These are phyloP conservation scores for Atherinomorus stipes DNA, from an alignment of 2,113 vertebrate genomes.

Conservation along the genomic window DNA sequence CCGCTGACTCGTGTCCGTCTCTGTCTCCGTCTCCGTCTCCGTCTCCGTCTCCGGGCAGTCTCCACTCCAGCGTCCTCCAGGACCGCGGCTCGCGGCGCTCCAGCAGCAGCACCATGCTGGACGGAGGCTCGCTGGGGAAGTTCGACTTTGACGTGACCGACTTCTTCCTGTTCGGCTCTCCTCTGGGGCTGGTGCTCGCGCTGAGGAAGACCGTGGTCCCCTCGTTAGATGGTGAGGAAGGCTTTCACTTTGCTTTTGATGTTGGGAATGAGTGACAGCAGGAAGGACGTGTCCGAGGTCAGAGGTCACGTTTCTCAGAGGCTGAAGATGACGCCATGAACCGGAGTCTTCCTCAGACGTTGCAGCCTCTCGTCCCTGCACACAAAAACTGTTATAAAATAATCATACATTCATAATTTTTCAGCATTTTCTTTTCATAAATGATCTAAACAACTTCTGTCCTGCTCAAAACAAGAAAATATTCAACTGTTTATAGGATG, in stretches of 20 bases:
- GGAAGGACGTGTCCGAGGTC: conserved; percentile 36
- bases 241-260: not conserved
- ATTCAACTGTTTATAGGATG: no score
- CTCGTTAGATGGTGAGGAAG: conserved; percentile 86
- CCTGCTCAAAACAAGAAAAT: no score
- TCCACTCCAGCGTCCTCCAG: conserved; percentile 91
- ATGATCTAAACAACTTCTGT: no score
- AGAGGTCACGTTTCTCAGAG: conserved; percentile 17
- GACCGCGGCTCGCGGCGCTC: conserved; percentile 89
- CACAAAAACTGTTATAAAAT: no score
- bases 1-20: not conserved
- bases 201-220: conserved; percentile 96
- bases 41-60: conserved; percentile 80
- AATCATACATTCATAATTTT: no score
- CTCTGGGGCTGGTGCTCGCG: conserved; percentile 94
- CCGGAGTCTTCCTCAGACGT: no score
- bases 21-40: no score
- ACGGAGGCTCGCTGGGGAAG: conserved; percentile 85
- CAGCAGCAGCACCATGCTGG: conserved; percentile 93
- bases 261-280: not conserved
- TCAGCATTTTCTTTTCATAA: no score
- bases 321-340: no score
- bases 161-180: conserved; percentile 97
- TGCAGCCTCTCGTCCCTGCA: no score
- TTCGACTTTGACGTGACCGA: conserved; percentile 96